A percentile compares a stretch with the other conserved stretches of the same genome.
Evolutionary conservation across 1,140 invertebrate species (phyloP).

Genomic region (Tetramorium parvispinum): DNA sequence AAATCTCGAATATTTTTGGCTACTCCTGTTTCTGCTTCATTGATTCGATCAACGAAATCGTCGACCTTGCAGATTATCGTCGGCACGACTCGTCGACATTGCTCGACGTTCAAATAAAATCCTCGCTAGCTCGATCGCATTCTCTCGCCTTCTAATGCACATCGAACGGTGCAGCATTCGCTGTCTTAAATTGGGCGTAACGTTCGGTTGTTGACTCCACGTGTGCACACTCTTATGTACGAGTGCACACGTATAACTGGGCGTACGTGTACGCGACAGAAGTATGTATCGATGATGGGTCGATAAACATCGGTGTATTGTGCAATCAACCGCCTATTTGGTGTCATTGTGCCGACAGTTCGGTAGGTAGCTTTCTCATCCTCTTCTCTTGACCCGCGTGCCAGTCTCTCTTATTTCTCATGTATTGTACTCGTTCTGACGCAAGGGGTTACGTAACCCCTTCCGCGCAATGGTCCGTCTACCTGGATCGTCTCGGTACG

Average conservation of each 20-base stretch:
- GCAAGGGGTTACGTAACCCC: slow-evolving; percentile 71
- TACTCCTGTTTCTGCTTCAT: slow-evolving; percentile 45
- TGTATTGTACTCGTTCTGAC: slow-evolving; percentile 57
- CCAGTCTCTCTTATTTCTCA: slow-evolving; percentile 58
- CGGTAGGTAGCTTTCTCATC: slow-evolving; percentile 78
- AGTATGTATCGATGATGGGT: slow-evolving; percentile 83
- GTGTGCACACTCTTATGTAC: slow-evolving; percentile 63
- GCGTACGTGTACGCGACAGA: slow-evolving; percentile 54
- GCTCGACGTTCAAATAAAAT: slow-evolving; percentile 68
- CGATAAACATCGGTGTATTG: slow-evolving; percentile 84
- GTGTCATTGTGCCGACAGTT: slow-evolving; percentile 83
- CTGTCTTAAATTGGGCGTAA: slow-evolving; percentile 84
- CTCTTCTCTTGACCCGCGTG: slow-evolving; percentile 70
- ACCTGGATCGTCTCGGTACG: slow-evolving; percentile 53
- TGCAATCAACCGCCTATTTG: slow-evolving; percentile 85
- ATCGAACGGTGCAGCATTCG: slow-evolving; percentile 77
- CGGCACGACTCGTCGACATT: slow-evolving; percentile 18
- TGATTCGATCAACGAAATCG: slow-evolving; percentile 32
- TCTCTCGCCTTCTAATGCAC: slow-evolving; percentile 77
- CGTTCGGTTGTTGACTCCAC: slow-evolving; percentile 82
- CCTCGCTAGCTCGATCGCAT: slow-evolving; percentile 69
- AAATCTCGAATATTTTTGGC: slow-evolving; percentile 38
- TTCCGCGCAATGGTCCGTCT: slow-evolving; percentile 60
- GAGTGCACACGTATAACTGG: slow-evolving; percentile 15
- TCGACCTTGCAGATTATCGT: slow-evolving; percentile 36